Conservation (phyloP, 2,113 vertebrate genomes). For the Microcebus lehilahytsara region DNA sequence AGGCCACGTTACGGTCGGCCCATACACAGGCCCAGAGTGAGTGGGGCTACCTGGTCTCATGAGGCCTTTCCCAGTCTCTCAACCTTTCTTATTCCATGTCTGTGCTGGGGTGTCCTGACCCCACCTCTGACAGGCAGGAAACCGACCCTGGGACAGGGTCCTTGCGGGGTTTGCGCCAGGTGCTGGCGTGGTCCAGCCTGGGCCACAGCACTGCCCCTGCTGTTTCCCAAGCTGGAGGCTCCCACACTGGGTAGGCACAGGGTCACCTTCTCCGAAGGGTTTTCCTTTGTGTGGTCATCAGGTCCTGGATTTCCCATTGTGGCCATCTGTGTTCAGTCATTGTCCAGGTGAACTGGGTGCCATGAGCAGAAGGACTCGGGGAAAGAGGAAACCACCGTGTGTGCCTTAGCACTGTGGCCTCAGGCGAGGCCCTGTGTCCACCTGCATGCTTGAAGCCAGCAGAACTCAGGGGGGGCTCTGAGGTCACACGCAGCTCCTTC, state of each 20-base stretch:
- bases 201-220: fast-evolving
- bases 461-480: not conserved
- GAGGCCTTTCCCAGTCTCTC: not conserved
- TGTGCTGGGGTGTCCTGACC: not conserved
- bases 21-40: not conserved
- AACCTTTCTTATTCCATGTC: not conserved
- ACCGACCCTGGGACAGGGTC: not conserved
- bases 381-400: not conserved
- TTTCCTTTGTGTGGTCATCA: not conserved
- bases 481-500: not conserved
- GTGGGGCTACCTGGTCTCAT: not conserved
- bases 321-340: too few species aligned
- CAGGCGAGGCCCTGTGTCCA: too few species aligned
- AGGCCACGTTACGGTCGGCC: fast-evolving
- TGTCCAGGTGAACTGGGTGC: not conserved
- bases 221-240: not conserved
- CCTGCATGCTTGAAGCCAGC: not conserved
- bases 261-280: not conserved
- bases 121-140: not conserved
- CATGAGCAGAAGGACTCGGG: not conserved
- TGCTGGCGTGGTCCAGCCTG: not conserved
- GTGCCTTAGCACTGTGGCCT: not conserved
- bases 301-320: not conserved
- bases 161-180: not conserved
- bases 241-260: fast-evolving